Conservation (phyloP, 2,888 invertebrate species). For the Linnaemya vulpina region DNA sequence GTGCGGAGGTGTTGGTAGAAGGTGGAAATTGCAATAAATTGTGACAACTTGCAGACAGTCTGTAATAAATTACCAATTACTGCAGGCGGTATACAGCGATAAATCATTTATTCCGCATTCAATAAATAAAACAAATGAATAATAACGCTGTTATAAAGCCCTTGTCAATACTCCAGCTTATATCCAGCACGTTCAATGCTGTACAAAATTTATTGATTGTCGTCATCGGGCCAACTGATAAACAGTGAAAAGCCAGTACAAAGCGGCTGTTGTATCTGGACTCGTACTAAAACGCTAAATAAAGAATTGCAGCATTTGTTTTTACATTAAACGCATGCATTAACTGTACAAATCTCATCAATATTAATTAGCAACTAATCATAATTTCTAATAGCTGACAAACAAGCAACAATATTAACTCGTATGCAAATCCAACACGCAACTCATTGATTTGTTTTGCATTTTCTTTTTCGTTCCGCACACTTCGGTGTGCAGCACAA, state of each 20-base stretch:
- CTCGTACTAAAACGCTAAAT: background rate
- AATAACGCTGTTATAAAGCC: conserved; percentile 37
- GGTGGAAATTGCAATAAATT: conserved; percentile 70
- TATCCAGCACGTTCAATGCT: background rate
- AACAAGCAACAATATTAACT: conserved; percentile 31
- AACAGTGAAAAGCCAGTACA: background rate
- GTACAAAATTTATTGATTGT: background rate
- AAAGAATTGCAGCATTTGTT: conserved; percentile 9
- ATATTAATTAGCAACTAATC: conserved; percentile 68
- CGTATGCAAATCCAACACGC: conserved; percentile 45
- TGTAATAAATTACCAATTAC: conserved; percentile 63
- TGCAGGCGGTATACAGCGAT: conserved; percentile 38
- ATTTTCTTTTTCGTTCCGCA: background rate
- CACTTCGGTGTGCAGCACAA: background rate
- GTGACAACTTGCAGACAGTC: conserved; percentile 71
- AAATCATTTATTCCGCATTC: conserved; percentile 56
- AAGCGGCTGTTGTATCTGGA: background rate
- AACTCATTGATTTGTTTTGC: conserved; percentile 20
- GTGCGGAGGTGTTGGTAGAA: conserved; percentile 58
- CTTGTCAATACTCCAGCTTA: conserved; percentile 27
- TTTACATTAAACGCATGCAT: conserved; percentile 50
- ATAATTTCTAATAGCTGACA: conserved; percentile 59
- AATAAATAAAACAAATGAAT: conserved; percentile 39
- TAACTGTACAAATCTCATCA: conserved; percentile 64
- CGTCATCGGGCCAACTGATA: background rate